A percentile compares a stretch with the other conserved stretches of the same genome.
These are phyloP conservation scores for Antheraea pernyi DNA, from an alignment of 1,140 invertebrate genomes.

Conservation along the genomic window DNA sequence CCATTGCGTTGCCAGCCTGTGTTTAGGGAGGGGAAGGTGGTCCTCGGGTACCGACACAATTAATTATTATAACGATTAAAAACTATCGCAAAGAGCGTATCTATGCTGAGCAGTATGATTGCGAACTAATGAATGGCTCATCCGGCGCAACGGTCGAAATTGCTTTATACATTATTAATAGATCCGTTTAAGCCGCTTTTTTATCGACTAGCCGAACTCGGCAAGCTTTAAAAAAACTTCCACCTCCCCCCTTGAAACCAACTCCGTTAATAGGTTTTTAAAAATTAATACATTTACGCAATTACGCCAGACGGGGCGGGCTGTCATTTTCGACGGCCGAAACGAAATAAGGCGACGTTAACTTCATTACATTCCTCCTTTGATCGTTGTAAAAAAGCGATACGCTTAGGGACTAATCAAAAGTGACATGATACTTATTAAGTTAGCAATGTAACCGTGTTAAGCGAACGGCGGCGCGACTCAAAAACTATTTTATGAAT, in stretches of 20 bases:
- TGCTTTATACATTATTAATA: conserved; percentile 61
- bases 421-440: conserved; percentile 78
- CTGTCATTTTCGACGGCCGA: conserved; percentile 43
- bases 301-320: conserved; percentile 38
- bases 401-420: conserved; percentile 58
- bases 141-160: conserved; percentile 41
- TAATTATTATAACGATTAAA: background rate
- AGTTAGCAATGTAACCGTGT: conserved; percentile 65
- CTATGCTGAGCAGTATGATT: conserved; percentile 23
- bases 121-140: conserved; percentile 33
- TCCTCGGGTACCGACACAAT: too few relatives aligned
- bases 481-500: conserved; percentile 80
- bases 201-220: conserved; percentile 43
- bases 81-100: background rate
- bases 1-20: too few relatives aligned
- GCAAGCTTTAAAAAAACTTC: conserved; percentile 31
- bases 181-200: conserved; percentile 65
- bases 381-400: conserved; percentile 63
- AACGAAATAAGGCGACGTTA: conserved; percentile 52
- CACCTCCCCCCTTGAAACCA: conserved; percentile 23
- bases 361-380: conserved; percentile 50
- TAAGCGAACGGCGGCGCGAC: conserved; percentile 67
- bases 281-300: conserved; percentile 65
- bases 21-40: too few relatives aligned
- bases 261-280: conserved; percentile 68